Base-by-base conservation (phyloP, 2,113 vertebrate species). In the Myotis yumanensis region DNA sequence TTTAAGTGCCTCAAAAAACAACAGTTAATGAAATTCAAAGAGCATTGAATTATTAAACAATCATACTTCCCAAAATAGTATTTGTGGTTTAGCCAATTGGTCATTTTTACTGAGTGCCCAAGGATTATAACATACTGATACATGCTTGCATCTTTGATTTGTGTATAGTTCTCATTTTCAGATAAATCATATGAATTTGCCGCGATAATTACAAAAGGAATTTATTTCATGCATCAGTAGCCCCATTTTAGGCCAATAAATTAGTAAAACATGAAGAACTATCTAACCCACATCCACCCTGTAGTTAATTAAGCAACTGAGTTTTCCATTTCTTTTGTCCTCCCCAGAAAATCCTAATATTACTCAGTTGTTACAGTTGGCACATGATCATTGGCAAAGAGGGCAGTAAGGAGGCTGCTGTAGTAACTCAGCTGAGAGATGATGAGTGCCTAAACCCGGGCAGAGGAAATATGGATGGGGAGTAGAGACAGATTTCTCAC, bases 121-220 rank as follows among this genome's bases (percentile, higher is more conserved):
- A 64, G 25, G 66, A 9, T 54, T 75, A 40, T 43, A 80, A 54
- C 32, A 62, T 68, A 83, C 14, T 35, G 51, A 37, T 54, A 64
- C 1, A 7, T 46, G 4, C 22, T 88, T n/a, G 22, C 35, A 54
- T 82, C 46, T 89, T 25, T 90, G 81, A 91, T 76, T 82, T 95
- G 51, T 86, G 32, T 81, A 18, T 79, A 64, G 10, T 90, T 95
- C 69, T 81, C n/a, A 23, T 81, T 89, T 90, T 82, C 35, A 79
- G 35, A 30, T 32, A 89, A 43, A 54, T 62, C 48, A 37, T 52
- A 18, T 0, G 28, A 59, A 16, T 64, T 59, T 54, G 14, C 75
- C 15, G 30, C 57, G 81, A 73, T 54, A 71, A 57, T 83, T 59
- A 75, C 20, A 66, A 82, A 94, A 89, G 30, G 4, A 12, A 80